Conservation (phyloP, 2,888 invertebrate species). For the Mystacides longicornis region DNA sequence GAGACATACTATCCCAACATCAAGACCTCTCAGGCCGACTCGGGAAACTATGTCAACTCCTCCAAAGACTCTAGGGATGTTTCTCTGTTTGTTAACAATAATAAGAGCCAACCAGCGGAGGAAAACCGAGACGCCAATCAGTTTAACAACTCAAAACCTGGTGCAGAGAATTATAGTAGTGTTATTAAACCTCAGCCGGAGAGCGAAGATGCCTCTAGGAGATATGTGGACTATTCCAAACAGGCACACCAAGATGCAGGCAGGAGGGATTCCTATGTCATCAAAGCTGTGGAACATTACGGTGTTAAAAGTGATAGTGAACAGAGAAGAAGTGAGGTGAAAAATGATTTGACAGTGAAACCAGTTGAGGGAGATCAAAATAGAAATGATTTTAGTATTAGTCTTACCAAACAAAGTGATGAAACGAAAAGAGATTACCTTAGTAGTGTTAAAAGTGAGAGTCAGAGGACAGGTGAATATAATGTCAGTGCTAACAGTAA, state of each 20-base stretch:
- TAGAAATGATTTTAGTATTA: constrained; percentile 6
- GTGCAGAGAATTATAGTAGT: constrained; percentile 14
- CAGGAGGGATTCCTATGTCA: constrained; percentile 16
- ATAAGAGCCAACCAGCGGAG: constrained; percentile 7
- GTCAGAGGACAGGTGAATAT: constrained; percentile 6
- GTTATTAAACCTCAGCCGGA: constrained; percentile 20
- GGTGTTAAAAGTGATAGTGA: constrained; percentile 5
- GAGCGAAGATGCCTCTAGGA: constrained; percentile 4
- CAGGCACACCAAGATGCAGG: constrained; percentile 9
- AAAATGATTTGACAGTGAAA: constrained; percentile 4
- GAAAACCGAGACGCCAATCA: constrained; percentile 11
- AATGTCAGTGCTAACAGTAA: neutral
- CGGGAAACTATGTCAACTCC: neutral
- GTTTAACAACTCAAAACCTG: constrained; percentile 12
- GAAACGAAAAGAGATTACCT: constrained; percentile 2
- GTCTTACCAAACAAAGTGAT: constrained; percentile 1
- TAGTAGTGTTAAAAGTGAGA: constrained; percentile 1
- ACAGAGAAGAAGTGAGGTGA: constrained; percentile 9
- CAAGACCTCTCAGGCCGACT: constrained; percentile 4
- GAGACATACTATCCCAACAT: constrained; percentile 1
- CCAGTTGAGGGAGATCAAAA: constrained; percentile 7
- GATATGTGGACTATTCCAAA: constrained; percentile 19
- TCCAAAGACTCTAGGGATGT: constrained; percentile 6
- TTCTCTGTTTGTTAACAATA: constrained; percentile 9
- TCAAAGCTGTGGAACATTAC: constrained; percentile 19